Evolutionary conservation across 1,140 invertebrate species (phyloP), one percentile per base, ranked within the genome.

Genomic region (Nephotettix cincticeps): DNA sequence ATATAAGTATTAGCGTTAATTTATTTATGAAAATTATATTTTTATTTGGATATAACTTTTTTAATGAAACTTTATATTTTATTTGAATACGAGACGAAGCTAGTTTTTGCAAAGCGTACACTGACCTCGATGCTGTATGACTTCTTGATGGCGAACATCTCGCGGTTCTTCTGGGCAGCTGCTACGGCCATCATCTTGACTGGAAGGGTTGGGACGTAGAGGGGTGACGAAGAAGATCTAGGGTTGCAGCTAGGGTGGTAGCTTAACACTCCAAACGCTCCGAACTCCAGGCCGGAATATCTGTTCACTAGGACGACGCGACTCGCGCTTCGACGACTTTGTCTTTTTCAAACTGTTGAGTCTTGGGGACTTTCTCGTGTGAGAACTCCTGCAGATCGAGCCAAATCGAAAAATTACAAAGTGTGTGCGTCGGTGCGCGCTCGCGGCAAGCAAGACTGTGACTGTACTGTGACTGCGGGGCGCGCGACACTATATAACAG

Each of bases 51-150:
- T n/a, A n/a, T 43, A 11, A 43, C 40, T 43, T 43, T 43, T 43
- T 11, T 11, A n/a, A 11, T 43, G 40, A 43, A 43, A 43, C 9
- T 43, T 43, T 43, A 43, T 11, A 64, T 9, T 64, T 9, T 9
- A 29, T 9, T 64, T 9, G 54, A 58, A 9, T 58, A 21, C 19
- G 54, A 9, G 54, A 58, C 6, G 19, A 58, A 21, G 19, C 1
- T 19, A 25, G 0, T 67, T 21, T 40, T 11, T 6, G n/a, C 65
- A 65, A n/a, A n/a, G n/a, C n/a, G n/a, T n/a, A n/a, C n/a, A 86
- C 91, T 91, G 85, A 97, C 95, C 93, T 97, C 95, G 80, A 96
- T 95, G 85, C 94, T 97, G 88, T 97, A 97, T 75, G 94, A 95
- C 81, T 97, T 97, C 84, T 96, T 95, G 84, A 95, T 95, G 82